phyloP scores from a whole-genome alignment of 2,797 vertebrate species.

The Gymnothorax javanicus region DNA sequence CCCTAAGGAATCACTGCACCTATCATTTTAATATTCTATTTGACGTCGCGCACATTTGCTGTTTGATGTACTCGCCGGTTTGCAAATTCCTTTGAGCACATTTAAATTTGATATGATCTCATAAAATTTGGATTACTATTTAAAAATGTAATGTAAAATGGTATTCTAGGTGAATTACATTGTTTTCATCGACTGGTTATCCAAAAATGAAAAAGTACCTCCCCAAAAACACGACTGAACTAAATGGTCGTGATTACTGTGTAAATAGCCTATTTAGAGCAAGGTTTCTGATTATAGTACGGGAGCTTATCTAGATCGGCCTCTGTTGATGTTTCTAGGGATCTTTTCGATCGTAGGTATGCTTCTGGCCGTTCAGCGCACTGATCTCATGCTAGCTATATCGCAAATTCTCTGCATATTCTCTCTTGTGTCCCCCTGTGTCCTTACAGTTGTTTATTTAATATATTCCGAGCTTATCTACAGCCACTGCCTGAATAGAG shows the following conservation, averaged over 20 bases:
- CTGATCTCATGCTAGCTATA: neutral
- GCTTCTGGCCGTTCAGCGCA: slow-evolving; percentile 10
- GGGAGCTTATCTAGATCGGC: slow-evolving; percentile 70
- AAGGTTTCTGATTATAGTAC: slow-evolving; percentile 65
- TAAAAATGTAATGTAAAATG: neutral
- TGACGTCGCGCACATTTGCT: slow-evolving; percentile 16
- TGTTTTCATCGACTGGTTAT: neutral
- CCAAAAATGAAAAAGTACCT: neutral
- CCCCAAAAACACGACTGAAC: neutral
- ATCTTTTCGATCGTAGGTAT: slow-evolving; percentile 31
- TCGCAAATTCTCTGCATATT: slow-evolving; percentile 33
- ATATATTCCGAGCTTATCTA: neutral
- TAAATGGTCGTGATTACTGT: slow-evolving; percentile 40
- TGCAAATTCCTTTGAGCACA: slow-evolving; percentile 8
- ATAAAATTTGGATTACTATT: neutral
- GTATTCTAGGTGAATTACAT: neutral
- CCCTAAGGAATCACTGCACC: neutral
- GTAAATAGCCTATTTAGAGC: slow-evolving; percentile 79
- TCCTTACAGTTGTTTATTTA: slow-evolving; percentile 7
- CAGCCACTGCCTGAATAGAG: slow-evolving; percentile 5
- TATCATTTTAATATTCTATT: slow-evolving; percentile 51
- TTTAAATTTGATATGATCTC: slow-evolving; percentile 7
- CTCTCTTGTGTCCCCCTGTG: neutral
- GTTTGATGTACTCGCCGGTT: slow-evolving; percentile 4
- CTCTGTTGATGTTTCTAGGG: slow-evolving; percentile 53